Percentiles rank a stretch among this genome's conserved stretches.
Evolutionary conservation across 1,140 invertebrate genomes (phyloP).

Genomic region (Achroia grisella): DNA sequence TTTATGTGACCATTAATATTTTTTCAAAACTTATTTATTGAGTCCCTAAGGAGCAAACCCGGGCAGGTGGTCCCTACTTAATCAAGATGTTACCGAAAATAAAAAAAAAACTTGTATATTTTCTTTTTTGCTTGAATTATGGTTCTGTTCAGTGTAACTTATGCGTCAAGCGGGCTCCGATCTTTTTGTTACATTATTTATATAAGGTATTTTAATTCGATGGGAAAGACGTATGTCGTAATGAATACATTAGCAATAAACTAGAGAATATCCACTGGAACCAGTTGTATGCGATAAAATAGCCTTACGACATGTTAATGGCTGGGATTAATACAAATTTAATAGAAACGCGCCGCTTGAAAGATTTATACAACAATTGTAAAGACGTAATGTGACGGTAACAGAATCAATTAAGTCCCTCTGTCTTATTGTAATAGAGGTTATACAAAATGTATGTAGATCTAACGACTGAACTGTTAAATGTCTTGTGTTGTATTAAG

Average conservation of each 20-base stretch:
- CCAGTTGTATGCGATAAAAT: conserved; percentile 48
- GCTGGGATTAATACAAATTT: conserved; percentile 34
- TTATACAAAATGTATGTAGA: background rate
- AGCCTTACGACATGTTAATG: conserved; percentile 46
- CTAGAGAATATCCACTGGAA: conserved; percentile 22
- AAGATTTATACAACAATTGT: conserved; percentile 4
- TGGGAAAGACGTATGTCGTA: conserved; percentile 59
- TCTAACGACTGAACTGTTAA: too few relatives aligned
- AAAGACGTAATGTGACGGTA: background rate
- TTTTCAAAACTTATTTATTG: conserved; percentile 61
- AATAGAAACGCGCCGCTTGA: conserved; percentile 24
- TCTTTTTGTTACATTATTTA: conserved; percentile 58
- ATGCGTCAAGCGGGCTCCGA: conserved; percentile 31
- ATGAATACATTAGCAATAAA: conserved; percentile 71
- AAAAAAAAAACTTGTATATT: conserved; percentile 57
- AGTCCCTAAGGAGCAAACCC: conserved; percentile 42
- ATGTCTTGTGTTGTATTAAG: too few relatives aligned
- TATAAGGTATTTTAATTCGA: conserved; percentile 55
- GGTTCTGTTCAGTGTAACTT: conserved; percentile 55
- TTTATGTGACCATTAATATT: conserved; percentile 64
- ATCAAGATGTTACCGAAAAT: conserved; percentile 71
- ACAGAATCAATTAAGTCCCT: background rate
- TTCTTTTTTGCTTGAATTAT: conserved; percentile 64
- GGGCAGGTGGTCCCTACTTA: conserved; percentile 70
- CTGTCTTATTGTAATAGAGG: conserved; percentile 12